Percentiles rank a stretch among this genome's conserved stretches.
These are phyloP conservation scores for Metallyticus violacea DNA, from an alignment of 2,888 invertebrate species.

Conservation along the genomic window DNA sequence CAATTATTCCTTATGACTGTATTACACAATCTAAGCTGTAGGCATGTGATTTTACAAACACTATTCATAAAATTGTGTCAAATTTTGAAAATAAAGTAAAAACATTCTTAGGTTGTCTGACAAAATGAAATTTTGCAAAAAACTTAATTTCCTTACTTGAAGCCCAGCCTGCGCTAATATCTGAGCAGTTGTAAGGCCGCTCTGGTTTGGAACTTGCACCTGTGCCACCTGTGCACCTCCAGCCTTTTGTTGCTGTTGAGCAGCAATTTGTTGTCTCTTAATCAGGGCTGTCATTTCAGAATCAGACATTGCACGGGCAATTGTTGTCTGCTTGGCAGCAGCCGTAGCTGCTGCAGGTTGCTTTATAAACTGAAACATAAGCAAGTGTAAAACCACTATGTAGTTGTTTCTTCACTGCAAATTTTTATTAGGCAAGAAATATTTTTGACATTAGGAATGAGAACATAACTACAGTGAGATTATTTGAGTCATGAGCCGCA, in stretches of 20 bases:
- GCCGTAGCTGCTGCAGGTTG: conserved; percentile 19
- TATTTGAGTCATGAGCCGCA: no score
- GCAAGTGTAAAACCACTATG: background rate
- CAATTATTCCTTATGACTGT: no score
- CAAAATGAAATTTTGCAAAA: no score
- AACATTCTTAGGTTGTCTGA: no score
- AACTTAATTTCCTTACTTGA: conserved; percentile 41
- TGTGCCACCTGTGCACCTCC: conserved; percentile 44
- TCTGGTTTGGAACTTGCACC: conserved; percentile 43
- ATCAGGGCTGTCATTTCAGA: conserved; percentile 59
- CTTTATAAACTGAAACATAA: conserved; percentile 17
- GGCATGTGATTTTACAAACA: no score
- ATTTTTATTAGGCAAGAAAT: no score
- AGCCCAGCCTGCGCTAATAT: conserved; percentile 57
- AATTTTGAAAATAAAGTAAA: no score
- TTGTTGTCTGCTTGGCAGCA: conserved; percentile 31
- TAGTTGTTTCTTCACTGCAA: no score
- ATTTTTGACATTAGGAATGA: no score
- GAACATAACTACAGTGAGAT: no score
- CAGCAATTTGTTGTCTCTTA: conserved; percentile 51
- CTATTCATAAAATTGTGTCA: no score
- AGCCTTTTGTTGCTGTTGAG: conserved; percentile 45
- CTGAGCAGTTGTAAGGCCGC: conserved; percentile 50
- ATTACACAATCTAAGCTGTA: no score
- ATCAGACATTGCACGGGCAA: conserved; percentile 51